Conservation (phyloP, 2,113 vertebrate genomes). For the Collichthys lucidus region DNA sequence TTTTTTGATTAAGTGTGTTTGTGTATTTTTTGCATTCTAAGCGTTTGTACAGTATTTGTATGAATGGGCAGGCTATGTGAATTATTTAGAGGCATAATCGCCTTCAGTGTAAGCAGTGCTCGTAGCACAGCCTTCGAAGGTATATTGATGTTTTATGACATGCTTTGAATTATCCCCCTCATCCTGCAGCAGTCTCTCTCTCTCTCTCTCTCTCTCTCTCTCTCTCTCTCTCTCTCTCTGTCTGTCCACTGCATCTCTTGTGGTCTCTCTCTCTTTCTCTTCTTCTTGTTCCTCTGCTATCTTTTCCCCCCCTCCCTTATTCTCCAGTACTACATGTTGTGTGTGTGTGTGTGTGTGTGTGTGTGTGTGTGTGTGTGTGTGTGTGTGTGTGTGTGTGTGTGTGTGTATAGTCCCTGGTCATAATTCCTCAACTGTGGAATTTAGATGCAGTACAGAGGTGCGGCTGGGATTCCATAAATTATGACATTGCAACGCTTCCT, state of each 20-base stretch:
- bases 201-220: slow-evolving; percentile 6
- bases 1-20: background rate
- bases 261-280: background rate
- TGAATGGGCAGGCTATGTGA: slow-evolving; percentile 37
- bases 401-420: slow-evolving; percentile 41
- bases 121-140: slow-evolving; percentile 44
- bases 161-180: slow-evolving; percentile 67
- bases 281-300: background rate
- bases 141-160: slow-evolving; percentile 76
- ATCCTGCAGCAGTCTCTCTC: slow-evolving; percentile 29
- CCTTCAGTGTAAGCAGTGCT: slow-evolving; percentile 57
- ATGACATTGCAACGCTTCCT: slow-evolving; percentile 51
- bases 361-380: slow-evolving; percentile 15
- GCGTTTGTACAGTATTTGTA: slow-evolving; percentile 4
- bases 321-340: slow-evolving; percentile 6
- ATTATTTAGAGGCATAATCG: slow-evolving; percentile 73
- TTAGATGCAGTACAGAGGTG: slow-evolving; percentile 55
- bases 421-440: slow-evolving; percentile 61
- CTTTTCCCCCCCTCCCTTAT: background rate
- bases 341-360: slow-evolving; percentile 27
- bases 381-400: slow-evolving; percentile 15
- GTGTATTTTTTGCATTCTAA: background rate
- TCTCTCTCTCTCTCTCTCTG: slow-evolving; percentile 12
- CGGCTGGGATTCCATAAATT: slow-evolving; percentile 69
- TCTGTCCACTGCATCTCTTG: slow-evolving; percentile 16